A percentile compares a stretch with the other conserved stretches of the same genome.
phyloP scores from a whole-genome alignment of 2,888 invertebrate genomes.

The Agrilus cyanescens region DNA sequence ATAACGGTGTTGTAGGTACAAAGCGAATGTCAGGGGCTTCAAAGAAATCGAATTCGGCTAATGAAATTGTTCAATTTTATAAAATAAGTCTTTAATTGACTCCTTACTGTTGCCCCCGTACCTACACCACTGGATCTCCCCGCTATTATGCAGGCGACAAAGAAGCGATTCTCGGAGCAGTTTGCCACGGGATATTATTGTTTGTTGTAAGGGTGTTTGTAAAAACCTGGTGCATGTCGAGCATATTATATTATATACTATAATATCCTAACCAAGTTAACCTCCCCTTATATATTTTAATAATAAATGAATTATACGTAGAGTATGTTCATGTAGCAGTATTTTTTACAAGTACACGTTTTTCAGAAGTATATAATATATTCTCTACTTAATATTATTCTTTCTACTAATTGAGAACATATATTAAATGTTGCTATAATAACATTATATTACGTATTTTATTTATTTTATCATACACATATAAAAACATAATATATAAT shows the following conservation, averaged over 20 bases:
- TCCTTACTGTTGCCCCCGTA: no score
- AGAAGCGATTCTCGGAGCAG: slow-evolving; percentile 17
- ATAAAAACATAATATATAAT: slow-evolving; percentile 34
- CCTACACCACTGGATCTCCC: no score
- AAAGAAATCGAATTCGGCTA: no score
- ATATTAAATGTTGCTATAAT: slow-evolving; percentile 36
- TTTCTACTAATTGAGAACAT: slow-evolving; percentile 36
- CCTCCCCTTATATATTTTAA: slow-evolving; percentile 34
- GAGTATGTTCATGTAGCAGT: slow-evolving; percentile 33
- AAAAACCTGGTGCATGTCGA: slow-evolving; percentile 28
- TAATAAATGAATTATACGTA: slow-evolving; percentile 31
- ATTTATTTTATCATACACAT: slow-evolving; percentile 39
- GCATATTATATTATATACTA: slow-evolving; percentile 13
- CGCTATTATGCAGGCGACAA: no score
- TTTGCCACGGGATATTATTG: slow-evolving; percentile 28
- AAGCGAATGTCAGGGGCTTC: no score
- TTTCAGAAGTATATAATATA: slow-evolving; percentile 32
- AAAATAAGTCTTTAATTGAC: no score
- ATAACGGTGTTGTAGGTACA: no score
- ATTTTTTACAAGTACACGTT: slow-evolving; percentile 40
- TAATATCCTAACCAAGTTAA: slow-evolving; percentile 26
- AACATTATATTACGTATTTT: slow-evolving; percentile 33
- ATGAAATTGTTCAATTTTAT: no score
- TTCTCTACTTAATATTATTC: slow-evolving; percentile 35
- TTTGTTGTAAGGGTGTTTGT: slow-evolving; percentile 34